Evolutionary conservation across 2,888 invertebrate species (phyloP).

Genomic region (Chouioia cunea): DNA sequence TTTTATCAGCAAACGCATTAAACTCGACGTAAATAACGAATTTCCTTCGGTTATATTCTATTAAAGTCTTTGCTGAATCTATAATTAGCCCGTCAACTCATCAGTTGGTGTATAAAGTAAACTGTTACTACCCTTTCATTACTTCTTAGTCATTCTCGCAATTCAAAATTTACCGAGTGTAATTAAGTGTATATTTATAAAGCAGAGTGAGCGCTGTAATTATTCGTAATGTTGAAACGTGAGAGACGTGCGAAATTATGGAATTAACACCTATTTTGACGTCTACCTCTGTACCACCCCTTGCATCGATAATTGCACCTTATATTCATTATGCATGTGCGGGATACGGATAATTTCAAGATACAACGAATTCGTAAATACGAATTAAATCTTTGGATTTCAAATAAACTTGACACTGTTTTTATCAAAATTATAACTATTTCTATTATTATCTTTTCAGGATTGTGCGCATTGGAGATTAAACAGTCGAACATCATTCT

Average conservation of each 20-base stretch:
- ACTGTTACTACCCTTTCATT: too few species aligned
- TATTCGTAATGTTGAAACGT: neutral
- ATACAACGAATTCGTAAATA: neutral
- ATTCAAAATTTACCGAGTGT: neutral
- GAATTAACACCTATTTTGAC: conserved; percentile 39
- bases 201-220: neutral
- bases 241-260: neutral
- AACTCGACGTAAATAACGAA: too few species aligned
- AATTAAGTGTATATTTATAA: conserved; percentile 22
- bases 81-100: too few species aligned
- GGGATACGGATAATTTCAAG: neutral
- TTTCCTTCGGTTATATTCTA: too few species aligned
- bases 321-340: conserved; percentile 16
- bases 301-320: conserved; percentile 26
- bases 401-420: too few species aligned
- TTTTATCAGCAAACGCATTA: too few species aligned
- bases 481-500: conserved; percentile 90
- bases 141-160: too few species aligned
- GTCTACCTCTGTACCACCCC: neutral
- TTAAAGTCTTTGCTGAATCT: too few species aligned
- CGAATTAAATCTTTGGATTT: too few species aligned
- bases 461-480: conserved; percentile 86
- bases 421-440: neutral
- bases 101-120: too few species aligned
- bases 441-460: conserved; percentile 67